Evolutionary conservation across 2,797 vertebrate genomes (phyloP).

Genomic region (Apogon hyalosoma): DNA sequence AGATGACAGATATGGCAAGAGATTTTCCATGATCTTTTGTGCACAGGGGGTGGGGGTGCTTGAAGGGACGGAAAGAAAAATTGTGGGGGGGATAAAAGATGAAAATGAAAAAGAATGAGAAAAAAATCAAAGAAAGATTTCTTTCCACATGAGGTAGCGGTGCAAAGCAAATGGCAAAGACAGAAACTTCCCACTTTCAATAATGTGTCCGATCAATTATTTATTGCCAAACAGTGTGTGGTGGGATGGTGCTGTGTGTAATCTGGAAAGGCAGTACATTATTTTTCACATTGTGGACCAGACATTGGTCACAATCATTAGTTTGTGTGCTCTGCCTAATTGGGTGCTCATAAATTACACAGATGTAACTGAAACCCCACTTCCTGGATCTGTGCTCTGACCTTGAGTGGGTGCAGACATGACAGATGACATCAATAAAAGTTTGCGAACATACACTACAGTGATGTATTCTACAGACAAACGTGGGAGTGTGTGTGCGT

Average conservation of each 20-base stretch:
- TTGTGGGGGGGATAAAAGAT: not conserved
- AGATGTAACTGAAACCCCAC: constrained; percentile 46
- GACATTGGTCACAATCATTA: constrained; percentile 66
- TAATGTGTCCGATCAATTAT: constrained; percentile 75
- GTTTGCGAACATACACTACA: constrained; percentile 3
- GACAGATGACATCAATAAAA: constrained; percentile 43
- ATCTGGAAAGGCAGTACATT: constrained; percentile 52
- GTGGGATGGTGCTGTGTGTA: constrained; percentile 52
- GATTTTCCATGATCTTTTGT: constrained; percentile 79
- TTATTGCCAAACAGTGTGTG: constrained; percentile 64
- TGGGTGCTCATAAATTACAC: constrained; percentile 73
- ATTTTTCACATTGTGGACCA: constrained; percentile 60
- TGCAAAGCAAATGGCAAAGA: constrained; percentile 13
- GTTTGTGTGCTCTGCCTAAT: constrained; percentile 73
- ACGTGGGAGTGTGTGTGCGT: too few relatives aligned
- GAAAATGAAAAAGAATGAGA: constrained; percentile 27
- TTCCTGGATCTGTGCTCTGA: constrained; percentile 29
- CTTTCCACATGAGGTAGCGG: constrained; percentile 40
- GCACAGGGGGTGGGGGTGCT: constrained; percentile 12
- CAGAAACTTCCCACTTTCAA: constrained; percentile 45
- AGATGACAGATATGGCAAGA: constrained; percentile 83
- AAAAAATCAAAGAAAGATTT: constrained; percentile 56
- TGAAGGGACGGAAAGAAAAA: constrained; percentile 45
- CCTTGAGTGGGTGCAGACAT: constrained; percentile 36
- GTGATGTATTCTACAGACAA: not conserved